These are phyloP conservation scores for Drosophila parthenogenetica DNA, from an alignment of 2,888 invertebrate species.

Conservation along the genomic window DNA sequence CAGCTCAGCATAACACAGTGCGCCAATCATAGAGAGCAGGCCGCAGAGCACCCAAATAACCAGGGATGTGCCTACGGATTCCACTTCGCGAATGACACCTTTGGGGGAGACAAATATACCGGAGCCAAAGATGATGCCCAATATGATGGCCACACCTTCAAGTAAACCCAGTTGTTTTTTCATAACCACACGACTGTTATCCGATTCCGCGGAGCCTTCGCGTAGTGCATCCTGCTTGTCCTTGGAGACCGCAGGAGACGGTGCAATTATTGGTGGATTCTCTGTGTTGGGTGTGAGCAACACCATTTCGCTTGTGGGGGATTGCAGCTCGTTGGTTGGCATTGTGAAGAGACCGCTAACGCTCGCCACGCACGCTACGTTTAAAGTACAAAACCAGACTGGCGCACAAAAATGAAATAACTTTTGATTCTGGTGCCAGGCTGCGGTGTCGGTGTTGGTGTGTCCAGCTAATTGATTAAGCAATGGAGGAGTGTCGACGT, in stretches of 20 bases:
- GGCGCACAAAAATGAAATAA: constrained; percentile 11
- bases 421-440: constrained; percentile 6
- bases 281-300: constrained; percentile 83
- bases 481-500: constrained; percentile 42
- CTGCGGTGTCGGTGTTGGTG: constrained; percentile 5
- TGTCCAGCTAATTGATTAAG: constrained; percentile 74
- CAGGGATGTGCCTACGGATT: constrained; percentile 94
- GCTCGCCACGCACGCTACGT: constrained; percentile 58
- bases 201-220: constrained; percentile 71
- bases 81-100: constrained; percentile 95
- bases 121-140: constrained; percentile 97
- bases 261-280: constrained; percentile 52
- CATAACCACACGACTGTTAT: constrained; percentile 88
- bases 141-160: constrained; percentile 96
- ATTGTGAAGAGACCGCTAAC: constrained; percentile 54
- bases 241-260: constrained; percentile 18
- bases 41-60: constrained; percentile 96
- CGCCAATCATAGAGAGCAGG: constrained; percentile 95
- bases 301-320: constrained; percentile 84
- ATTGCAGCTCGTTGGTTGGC: constrained; percentile 74
- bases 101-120: constrained; percentile 98
- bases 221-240: constrained; percentile 46
- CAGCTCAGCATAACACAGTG: constrained; percentile 98
- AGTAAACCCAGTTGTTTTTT: constrained; percentile 95
- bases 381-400: constrained; percentile 46